Evolutionary conservation across 2,113 vertebrate species (phyloP), one percentile per base, ranked within the genome.

Genomic region (Sterna hirundo): DNA sequence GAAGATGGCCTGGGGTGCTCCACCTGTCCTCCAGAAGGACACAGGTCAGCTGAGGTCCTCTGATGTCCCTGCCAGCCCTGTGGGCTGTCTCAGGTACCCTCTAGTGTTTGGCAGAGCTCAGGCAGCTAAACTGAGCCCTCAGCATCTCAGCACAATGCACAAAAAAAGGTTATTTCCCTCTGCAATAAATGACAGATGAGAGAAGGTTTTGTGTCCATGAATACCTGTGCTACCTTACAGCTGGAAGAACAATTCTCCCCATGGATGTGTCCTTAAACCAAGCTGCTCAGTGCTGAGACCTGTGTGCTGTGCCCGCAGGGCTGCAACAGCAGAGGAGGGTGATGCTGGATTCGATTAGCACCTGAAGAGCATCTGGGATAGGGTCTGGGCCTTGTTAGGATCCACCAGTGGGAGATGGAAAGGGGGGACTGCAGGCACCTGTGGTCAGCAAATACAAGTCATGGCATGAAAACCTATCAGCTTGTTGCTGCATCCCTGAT

Each of bases 391-490:
- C 52, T 93, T 1, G 0, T 61, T 44, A 52, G 66, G n/a, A 46
- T 25, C 26, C 3, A 1, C 54, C 47, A 55, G 9, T 16, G 27
- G 62, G 44, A 83, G 60, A 13, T 17, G 23, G 52, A 44, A 38
- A 78, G 38, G 34, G n/a, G 46, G 75, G n/a, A 46, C 27, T 22
- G 19, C 44, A 11, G 27, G 13, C 40, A 61, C 5, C 46, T 74
- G 75, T 54, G 49, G 42, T 10, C n/a, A 72, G 78, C 42, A 72
- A 60, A 40, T 68, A 57, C 83, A 86, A 23, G 44, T 49, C 14
- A 40, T 1, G 1, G 46, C 25, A 84, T 29, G 20, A 22, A 84
- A 66, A 11, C 2, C 3, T 0, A 36, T 15, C 0, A 85, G 17
- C 10, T 80, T n/a, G 7, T 11, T 74, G 27, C 12, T 34, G 34